Conservation (phyloP, 2,888 invertebrate species). For the Chironomus tentans region DNA sequence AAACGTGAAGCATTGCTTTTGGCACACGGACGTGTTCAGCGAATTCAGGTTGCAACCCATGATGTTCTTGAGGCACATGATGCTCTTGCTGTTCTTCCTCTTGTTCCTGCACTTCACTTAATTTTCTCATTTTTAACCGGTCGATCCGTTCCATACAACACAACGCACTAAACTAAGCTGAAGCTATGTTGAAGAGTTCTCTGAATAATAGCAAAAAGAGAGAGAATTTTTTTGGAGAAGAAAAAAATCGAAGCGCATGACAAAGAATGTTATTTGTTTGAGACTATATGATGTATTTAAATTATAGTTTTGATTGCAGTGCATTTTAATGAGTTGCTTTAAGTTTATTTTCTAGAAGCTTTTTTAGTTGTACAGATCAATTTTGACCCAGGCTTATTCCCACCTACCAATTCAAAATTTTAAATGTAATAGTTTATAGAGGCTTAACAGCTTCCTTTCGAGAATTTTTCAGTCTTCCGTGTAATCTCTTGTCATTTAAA, state of each 20-base stretch:
- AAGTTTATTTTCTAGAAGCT: no score
- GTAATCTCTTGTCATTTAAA: no score
- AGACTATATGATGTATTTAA: not conserved
- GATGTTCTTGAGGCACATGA: no score
- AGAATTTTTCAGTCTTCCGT: no score
- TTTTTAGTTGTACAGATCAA: no score
- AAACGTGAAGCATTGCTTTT: not conserved
- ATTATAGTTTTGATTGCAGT: not conserved
- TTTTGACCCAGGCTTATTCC: no score
- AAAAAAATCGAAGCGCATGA: not conserved
- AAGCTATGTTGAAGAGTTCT: not conserved
- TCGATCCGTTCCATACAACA: not conserved
- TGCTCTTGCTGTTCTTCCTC: not conserved
- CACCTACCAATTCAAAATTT: no score
- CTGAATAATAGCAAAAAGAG: not conserved
- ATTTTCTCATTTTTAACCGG: not conserved
- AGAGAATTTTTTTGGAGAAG: not conserved
- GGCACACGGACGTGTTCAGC: not conserved
- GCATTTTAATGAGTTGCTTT: no score
- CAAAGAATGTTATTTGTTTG: not conserved
- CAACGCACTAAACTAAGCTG: not conserved
- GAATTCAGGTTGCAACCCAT: not conserved
- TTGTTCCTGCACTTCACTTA: not conserved
- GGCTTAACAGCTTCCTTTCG: no score
- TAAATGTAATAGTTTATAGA: no score